Base-by-base conservation (phyloP, 2,113 vertebrate genomes). In the Silurus glanis region DNA sequence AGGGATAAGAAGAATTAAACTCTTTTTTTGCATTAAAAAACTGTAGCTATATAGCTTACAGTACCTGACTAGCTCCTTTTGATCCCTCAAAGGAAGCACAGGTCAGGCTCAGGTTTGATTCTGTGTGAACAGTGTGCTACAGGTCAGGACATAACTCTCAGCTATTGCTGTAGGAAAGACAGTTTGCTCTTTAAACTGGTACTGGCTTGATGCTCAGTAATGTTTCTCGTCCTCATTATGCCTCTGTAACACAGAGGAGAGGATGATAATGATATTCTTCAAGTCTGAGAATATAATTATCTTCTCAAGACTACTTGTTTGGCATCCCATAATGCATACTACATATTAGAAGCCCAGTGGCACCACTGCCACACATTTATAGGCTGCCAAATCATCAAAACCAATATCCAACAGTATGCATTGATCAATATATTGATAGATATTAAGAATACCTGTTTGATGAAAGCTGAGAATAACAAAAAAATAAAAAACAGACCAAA, bases 381-480 rank as follows among this genome's bases (percentile, higher is more conserved):
- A 55, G 51, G 21, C 12, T 53, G 55, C 74, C 21, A 76, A 25
- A n/a, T 13, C 6, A 49, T 55, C 23, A 76, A 55, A 55, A n/a
- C 17, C 9, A 21, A 55, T 2, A 25, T n/a, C 19, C 69, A 47
- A 21, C 69, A 19, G 7, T 47, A 21, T 72, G 37, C 45, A 47
- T 21, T 47, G 37, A 45, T 72, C 69, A 21, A 47, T 47, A 47
- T 72, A 47, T 47, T 17, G 47, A 47, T 72, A 7, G 3, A 45
- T 37, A 47, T 10, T 47, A 17, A 72, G 69, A 47, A 72, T 47
- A 16, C n/a, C 55, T 37, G 76, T 61, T 69, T 58, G 12, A 58
- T 69, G 49, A 85, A 85, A 51, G 45, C 16, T 67, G 51, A 45
- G 6, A 37, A 67, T 69, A 51, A 45, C n/a, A 59, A 83, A 83